Percentiles rank a stretch among this genome's conserved stretches.
These are phyloP conservation scores for Boulengeromyrus knoepffleri DNA, from an alignment of 2,113 vertebrate species.

Conservation along the genomic window DNA sequence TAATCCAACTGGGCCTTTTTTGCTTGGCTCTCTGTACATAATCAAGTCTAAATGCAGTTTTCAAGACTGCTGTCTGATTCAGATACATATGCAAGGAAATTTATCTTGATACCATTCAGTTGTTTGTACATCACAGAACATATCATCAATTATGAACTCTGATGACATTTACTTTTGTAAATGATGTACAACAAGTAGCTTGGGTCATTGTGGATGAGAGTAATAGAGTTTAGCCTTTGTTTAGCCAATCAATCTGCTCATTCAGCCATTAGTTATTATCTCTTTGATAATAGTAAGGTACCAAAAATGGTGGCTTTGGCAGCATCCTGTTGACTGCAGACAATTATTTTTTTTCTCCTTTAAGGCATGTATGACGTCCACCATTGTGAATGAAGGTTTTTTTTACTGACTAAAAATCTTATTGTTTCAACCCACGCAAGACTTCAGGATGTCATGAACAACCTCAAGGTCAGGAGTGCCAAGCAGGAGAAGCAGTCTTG, in stretches of 20 bases:
- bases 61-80: not conserved
- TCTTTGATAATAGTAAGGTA: not conserved
- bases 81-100: not conserved
- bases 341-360: not conserved
- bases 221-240: not conserved
- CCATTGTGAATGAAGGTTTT: not conserved
- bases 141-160: not conserved
- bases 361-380: not conserved
- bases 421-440: conserved; percentile 44
- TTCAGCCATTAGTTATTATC: not conserved
- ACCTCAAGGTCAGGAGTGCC: conserved; percentile 40
- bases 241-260: not conserved
- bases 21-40: not conserved
- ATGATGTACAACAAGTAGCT: not conserved
- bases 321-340: not conserved
- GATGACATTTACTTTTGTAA: not conserved
- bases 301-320: not conserved
- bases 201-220: not conserved
- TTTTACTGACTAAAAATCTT: not conserved
- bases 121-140: not conserved
- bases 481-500: conserved; percentile 53
- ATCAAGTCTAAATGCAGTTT: not conserved
- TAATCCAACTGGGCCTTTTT: not conserved
- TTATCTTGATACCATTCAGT: not conserved
- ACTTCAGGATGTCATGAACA: conserved; percentile 51